These are phyloP conservation scores for Grus americana DNA, from an alignment of 2,113 vertebrate species.

Conservation along the genomic window DNA sequence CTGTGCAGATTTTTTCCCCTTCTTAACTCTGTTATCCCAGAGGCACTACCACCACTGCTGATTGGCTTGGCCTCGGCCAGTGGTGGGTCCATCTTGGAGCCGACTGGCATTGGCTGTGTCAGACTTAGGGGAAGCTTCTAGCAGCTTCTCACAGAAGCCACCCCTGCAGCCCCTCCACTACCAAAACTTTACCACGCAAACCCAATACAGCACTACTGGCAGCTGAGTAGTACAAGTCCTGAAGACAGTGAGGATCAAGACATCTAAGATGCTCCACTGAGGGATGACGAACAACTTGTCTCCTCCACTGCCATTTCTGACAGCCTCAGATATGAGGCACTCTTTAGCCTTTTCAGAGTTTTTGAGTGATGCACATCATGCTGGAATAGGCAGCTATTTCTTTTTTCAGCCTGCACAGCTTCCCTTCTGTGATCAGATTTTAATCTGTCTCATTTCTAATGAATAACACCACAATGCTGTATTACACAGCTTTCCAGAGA, in stretches of 20 bases:
- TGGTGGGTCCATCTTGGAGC: too few species aligned
- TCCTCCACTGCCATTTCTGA: background rate
- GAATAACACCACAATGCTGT: conserved; percentile 29
- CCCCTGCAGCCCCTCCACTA: too few species aligned
- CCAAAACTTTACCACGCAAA: too few species aligned
- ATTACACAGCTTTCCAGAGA: conserved; percentile 22
- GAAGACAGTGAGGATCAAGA: background rate
- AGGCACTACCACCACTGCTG: too few species aligned
- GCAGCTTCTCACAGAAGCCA: too few species aligned
- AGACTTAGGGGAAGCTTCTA: too few species aligned
- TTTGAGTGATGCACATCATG: background rate
- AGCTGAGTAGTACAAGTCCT: background rate
- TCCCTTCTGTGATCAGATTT: conserved; percentile 24
- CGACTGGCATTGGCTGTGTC: too few species aligned
- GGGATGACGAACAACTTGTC: background rate
- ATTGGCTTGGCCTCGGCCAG: too few species aligned
- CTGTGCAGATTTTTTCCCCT: too few species aligned
- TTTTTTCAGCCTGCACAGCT: background rate
- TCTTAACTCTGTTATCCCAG: too few species aligned
- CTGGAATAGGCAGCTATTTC: background rate
- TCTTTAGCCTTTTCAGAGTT: background rate
- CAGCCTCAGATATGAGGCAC: background rate
- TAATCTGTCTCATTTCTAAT: conserved; percentile 54
- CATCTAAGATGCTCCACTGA: background rate
- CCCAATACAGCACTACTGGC: background rate